Evolutionary conservation across 2,113 vertebrate genomes (phyloP), one percentile per base, ranked within the genome.

Genomic region (Corythoichthys haematopterus): DNA sequence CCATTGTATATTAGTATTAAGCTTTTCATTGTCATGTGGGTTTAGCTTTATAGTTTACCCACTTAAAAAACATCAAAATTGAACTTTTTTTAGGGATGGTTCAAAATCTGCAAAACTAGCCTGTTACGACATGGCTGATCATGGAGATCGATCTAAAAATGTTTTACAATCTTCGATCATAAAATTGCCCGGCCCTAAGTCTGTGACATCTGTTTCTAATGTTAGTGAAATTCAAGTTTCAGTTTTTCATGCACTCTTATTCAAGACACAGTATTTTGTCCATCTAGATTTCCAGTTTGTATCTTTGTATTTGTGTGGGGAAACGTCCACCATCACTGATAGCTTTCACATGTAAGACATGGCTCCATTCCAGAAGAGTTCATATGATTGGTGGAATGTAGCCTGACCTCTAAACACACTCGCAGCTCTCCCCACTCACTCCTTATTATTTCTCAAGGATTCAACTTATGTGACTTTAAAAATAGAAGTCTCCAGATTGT

Each of bases 271-370:
- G 33, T 14, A 57, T 57, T 57, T 36, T 36, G 55, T 55, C 52
- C 4, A 28, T 55, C 52, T 33, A 57, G 33, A 4, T 57, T 55
- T 55, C 55, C 55, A 57, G 55, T 57, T 15, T 11, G 33, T 35
- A 35, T 20, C 28, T 57, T 43, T 62, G 64, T 71, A 16, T 53
- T 71, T 56, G 60, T n/a, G 46, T 43, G 50, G 62, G 69, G n/a
- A 57, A 40, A 43, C 67, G 73, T 75, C 70, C 77, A 77, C 37
- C 65, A 37, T 35, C 40, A 48, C 71, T 90, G 81, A 88, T 89
- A 2, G 33, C 70, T 87, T 80, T 80, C 90, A 85, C 71, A 82
- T 87, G 83, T 88, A 80, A 68, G 72, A 53, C 6, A 33, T 74
- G 79, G 77, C 72, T 60, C 1, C 48, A 6, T 50, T 78, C 82